Conservation (phyloP, 2,888 invertebrate genomes). For the Anaspis maculata region DNA sequence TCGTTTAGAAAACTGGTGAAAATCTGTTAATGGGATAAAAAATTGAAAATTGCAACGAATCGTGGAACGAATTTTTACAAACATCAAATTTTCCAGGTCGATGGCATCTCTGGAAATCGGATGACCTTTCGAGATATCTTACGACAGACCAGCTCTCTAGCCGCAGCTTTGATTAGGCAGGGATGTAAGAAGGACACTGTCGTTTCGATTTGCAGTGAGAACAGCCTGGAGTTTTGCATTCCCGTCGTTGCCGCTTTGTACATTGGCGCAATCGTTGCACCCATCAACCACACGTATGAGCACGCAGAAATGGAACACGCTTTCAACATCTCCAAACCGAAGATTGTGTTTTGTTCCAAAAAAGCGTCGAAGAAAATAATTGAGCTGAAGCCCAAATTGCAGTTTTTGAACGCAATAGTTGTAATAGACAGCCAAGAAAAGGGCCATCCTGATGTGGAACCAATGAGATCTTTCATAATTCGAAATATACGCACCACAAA, state of each 20-base stretch:
- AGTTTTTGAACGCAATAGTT: constrained; percentile 45
- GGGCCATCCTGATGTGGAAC: constrained; percentile 6
- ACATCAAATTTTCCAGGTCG: constrained; percentile 21
- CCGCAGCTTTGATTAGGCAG: constrained; percentile 20
- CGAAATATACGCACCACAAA: background rate
- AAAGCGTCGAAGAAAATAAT: constrained; percentile 47
- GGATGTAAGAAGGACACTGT: constrained; percentile 21
- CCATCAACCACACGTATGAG: constrained; percentile 27
- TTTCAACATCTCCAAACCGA: constrained; percentile 56
- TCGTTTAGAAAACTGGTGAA: too few species aligned
- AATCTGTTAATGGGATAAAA: too few species aligned
- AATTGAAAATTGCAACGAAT: too few species aligned
- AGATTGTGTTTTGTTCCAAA: constrained; percentile 55
- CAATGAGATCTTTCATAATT: constrained; percentile 10
- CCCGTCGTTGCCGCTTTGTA: constrained; percentile 25
- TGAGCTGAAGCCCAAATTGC: constrained; percentile 9
- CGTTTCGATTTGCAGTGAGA: constrained; percentile 27
- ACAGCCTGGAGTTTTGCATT: constrained; percentile 24
- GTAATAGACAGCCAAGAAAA: constrained; percentile 40
- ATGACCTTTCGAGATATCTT: constrained; percentile 21
- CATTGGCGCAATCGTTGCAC: constrained; percentile 23
- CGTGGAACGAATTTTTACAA: too few species aligned
- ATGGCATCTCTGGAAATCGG: constrained; percentile 19
- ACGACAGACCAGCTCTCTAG: constrained; percentile 22
- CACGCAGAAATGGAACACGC: constrained; percentile 42